Evolutionary conservation across 2,888 invertebrate species (phyloP).

Genomic region (Philonicus albiceps): DNA sequence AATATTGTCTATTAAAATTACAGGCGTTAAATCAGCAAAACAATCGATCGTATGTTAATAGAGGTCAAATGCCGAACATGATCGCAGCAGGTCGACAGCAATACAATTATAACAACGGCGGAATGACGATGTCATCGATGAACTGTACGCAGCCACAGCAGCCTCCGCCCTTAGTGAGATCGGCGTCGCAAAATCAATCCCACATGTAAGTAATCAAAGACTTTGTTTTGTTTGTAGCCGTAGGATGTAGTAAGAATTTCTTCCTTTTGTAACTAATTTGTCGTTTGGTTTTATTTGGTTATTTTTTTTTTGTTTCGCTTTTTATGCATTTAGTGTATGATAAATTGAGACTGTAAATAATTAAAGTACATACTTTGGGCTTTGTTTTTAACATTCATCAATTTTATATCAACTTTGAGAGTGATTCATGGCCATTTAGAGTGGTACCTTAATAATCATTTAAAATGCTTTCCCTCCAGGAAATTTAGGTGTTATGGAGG

Average conservation of each 20-base stretch:
- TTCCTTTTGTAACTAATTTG: not conserved
- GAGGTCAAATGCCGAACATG: slow-evolving; percentile 48
- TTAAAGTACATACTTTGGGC: not conserved
- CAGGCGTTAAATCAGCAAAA: slow-evolving; percentile 48
- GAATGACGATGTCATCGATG: slow-evolving; percentile 45
- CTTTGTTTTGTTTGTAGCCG: not conserved
- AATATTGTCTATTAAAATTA: not conserved
- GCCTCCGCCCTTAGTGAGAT: slow-evolving; percentile 66
- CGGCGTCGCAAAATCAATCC: slow-evolving; percentile 58
- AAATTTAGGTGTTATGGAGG: not conserved
- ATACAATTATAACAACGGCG: slow-evolving; percentile 44
- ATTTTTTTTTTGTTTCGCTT: not conserved
- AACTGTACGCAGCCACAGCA: slow-evolving; percentile 43
- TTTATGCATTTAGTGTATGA: not conserved
- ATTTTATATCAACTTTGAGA: not conserved
- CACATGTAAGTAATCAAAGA: slow-evolving; percentile 47
- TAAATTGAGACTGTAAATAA: not conserved
- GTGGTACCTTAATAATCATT: not conserved
- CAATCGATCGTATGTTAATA: slow-evolving; percentile 45
- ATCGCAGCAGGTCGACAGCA: slow-evolving; percentile 43
- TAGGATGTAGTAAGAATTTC: not conserved
- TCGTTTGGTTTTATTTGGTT: not conserved
- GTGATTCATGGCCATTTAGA: not conserved
- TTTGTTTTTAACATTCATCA: not conserved
- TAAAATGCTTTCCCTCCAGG: not conserved